Conservation (phyloP, 1,140 invertebrate genomes). For the Acromyrmex echinatior region DNA sequence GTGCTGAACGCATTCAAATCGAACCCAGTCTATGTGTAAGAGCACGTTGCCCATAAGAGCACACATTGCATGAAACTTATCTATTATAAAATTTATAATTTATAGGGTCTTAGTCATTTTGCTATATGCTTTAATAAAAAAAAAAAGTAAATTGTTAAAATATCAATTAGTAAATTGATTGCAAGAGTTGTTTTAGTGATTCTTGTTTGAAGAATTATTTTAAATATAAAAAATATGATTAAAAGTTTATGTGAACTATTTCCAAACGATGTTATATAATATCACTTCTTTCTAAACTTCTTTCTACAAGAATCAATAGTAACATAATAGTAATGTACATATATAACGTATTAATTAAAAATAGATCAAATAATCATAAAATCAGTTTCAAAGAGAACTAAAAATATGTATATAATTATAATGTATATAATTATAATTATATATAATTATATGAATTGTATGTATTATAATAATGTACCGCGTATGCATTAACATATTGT, state of each 20-base stretch:
- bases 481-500: too few species aligned
- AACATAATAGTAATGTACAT: slow-evolving; percentile 18
- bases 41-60: slow-evolving; percentile 5
- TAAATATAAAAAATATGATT: background rate
- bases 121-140: background rate
- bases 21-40: background rate
- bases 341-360: background rate
- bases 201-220: background rate
- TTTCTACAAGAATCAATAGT: slow-evolving; percentile 6
- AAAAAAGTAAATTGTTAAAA: background rate
- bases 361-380: slow-evolving; percentile 8
- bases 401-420: background rate
- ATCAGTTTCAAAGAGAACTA: background rate
- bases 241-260: background rate
- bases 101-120: background rate
- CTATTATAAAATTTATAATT: slow-evolving; percentile 36
- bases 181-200: background rate
- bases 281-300: background rate
- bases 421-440: background rate
- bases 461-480: background rate
- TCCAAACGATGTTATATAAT: background rate
- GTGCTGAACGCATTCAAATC: too few species aligned
- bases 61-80: slow-evolving; percentile 18
- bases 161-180: background rate
- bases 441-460: background rate